Percentiles rank a stretch among this genome's conserved stretches.
Conservation (phyloP, 2,113 vertebrate genomes). For the Passer montanus region DNA sequence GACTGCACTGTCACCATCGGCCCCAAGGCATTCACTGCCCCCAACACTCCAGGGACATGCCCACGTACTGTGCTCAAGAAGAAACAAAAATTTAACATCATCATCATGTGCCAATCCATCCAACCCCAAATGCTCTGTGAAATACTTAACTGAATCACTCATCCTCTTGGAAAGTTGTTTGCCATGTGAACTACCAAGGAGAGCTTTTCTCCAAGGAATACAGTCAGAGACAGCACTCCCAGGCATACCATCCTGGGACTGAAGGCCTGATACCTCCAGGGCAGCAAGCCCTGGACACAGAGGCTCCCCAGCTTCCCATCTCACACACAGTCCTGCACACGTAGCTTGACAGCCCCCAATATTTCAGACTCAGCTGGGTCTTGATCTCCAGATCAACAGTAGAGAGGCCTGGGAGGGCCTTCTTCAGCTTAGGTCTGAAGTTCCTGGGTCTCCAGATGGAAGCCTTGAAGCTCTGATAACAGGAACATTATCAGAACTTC, state of each 20-base stretch:
- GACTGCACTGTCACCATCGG: not conserved
- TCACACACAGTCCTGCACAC: not conserved
- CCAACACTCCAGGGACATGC: not conserved
- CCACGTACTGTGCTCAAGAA: not conserved
- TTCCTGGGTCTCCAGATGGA: conserved; percentile 28
- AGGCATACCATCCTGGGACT: not conserved
- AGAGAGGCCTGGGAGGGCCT: not conserved
- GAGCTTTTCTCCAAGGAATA: not conserved
- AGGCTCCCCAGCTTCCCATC: not conserved
- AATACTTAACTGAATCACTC: not conserved
- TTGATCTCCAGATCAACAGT: not conserved
- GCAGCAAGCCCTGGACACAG: not conserved
- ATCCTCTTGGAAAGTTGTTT: not conserved
- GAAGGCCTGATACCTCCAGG: not conserved
- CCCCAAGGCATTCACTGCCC: not conserved
- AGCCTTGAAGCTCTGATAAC: conserved; percentile 55
- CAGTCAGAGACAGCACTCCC: not conserved
- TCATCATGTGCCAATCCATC: not conserved
- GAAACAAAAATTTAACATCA: not conserved
- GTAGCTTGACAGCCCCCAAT: not conserved
- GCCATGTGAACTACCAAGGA: not conserved
- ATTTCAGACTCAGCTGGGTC: not conserved
- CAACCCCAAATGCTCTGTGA: not conserved
- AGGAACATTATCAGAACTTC: conserved; percentile 33
- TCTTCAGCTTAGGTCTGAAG: not conserved